phyloP scores from a whole-genome alignment of 2,888 invertebrate species.

The Phrixothrix hirtus region DNA sequence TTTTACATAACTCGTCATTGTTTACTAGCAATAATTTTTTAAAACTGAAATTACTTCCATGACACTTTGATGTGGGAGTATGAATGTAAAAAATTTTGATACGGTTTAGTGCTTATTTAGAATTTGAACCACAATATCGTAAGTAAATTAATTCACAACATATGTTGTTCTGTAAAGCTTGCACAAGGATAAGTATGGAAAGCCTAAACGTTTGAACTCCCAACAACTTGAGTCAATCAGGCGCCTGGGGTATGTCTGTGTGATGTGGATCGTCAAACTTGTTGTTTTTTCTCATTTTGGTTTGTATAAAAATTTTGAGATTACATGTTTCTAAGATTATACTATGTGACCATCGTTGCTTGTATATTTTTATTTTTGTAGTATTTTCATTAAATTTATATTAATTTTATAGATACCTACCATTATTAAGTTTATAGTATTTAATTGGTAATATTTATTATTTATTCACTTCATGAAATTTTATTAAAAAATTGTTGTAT shows the following conservation, averaged over 20 bases:
- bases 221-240: conserved; percentile 77
- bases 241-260: conserved; percentile 72
- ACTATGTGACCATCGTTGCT: no score
- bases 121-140: conserved; percentile 13
- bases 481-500: no score
- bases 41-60: conserved; percentile 5
- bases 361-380: no score
- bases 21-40: no score
- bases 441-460: no score
- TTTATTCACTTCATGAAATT: no score
- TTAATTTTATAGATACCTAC: no score
- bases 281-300: conserved; percentile 20
- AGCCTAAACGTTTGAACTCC: conserved; percentile 77
- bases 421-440: no score
- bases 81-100: conserved; percentile 4
- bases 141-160: conserved; percentile 44
- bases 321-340: no score
- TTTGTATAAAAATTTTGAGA: conserved; percentile 7
- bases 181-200: conserved; percentile 86
- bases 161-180: conserved; percentile 70
- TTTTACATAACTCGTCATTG: no score
- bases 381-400: no score
- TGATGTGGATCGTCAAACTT: conserved; percentile 27
- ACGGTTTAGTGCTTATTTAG: background rate
- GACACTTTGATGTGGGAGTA: conserved; percentile 1